Percentiles rank a stretch among this genome's conserved stretches.
phyloP scores from a whole-genome alignment of 1,140 invertebrate species.

The Trichoplusia ni region DNA sequence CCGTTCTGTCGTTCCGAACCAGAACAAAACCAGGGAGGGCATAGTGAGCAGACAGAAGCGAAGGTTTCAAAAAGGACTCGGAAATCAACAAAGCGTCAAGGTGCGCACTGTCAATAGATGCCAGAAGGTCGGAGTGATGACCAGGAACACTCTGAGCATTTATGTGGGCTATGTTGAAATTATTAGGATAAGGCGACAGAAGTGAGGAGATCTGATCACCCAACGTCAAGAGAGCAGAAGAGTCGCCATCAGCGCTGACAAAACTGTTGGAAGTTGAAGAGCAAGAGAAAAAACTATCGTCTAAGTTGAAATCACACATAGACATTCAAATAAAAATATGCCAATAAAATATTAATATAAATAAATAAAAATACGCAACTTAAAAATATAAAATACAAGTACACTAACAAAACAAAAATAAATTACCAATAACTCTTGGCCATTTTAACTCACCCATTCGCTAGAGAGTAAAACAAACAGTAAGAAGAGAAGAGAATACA shows the following conservation, averaged over 20 bases:
- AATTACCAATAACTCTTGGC: too few species aligned
- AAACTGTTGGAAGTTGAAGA: neutral
- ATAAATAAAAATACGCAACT: neutral
- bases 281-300: neutral
- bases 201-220: neutral
- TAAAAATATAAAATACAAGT: too few species aligned
- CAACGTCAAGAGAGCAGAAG: neutral
- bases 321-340: neutral
- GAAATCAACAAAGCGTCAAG: too few species aligned
- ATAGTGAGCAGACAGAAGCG: neutral
- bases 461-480: neutral
- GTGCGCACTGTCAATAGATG: too few species aligned
- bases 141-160: constrained; percentile 8
- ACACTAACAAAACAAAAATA: too few species aligned
- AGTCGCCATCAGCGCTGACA: neutral
- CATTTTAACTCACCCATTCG: too few species aligned
- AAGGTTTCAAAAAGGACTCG: neutral
- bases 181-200: neutral
- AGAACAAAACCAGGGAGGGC: constrained; percentile 34
- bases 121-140: neutral
- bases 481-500: neutral
- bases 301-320: neutral
- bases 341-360: neutral
- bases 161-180: constrained; percentile 3
- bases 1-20: constrained; percentile 31